A percentile compares a stretch with the other conserved stretches of the same genome.
Evolutionary conservation across 1,140 invertebrate species (phyloP).

Genomic region (Microplitis demolitor): DNA sequence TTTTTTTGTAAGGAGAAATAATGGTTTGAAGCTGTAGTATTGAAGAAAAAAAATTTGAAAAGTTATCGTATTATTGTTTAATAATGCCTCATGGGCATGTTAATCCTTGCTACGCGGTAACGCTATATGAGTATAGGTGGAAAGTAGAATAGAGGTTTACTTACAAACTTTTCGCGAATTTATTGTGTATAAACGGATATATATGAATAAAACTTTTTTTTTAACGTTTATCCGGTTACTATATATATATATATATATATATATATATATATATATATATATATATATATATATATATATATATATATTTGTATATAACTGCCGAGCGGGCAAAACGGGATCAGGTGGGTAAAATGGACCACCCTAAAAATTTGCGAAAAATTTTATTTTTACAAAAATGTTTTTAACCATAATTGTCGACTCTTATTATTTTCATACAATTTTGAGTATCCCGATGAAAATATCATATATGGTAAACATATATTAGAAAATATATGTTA

Average conservation of each 20-base stretch:
- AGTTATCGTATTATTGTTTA: constrained; percentile 11
- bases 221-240: constrained; percentile 22
- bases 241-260: background rate
- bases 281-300: background rate
- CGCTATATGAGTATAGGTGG: too few species aligned
- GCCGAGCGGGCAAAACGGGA: too few species aligned
- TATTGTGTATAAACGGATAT: background rate
- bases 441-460: too few species aligned
- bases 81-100: background rate
- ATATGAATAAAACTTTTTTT: constrained; percentile 8
- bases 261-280: background rate
- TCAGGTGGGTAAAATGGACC: too few species aligned
- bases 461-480: too few species aligned
- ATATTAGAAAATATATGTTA: too few species aligned
- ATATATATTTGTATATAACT: background rate
- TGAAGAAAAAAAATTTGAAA: constrained; percentile 1
- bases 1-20: too few species aligned
- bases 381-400: too few species aligned
- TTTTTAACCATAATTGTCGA: too few species aligned
- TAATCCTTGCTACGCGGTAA: background rate
- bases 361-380: too few species aligned
- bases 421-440: too few species aligned
- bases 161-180: background rate
- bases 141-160: constrained; percentile 5
- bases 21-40: too few species aligned